Percentiles rank a stretch among this genome's conserved stretches.
These are phyloP conservation scores for Penaeus vannamei DNA, from an alignment of 1,140 invertebrate species.

Conservation along the genomic window DNA sequence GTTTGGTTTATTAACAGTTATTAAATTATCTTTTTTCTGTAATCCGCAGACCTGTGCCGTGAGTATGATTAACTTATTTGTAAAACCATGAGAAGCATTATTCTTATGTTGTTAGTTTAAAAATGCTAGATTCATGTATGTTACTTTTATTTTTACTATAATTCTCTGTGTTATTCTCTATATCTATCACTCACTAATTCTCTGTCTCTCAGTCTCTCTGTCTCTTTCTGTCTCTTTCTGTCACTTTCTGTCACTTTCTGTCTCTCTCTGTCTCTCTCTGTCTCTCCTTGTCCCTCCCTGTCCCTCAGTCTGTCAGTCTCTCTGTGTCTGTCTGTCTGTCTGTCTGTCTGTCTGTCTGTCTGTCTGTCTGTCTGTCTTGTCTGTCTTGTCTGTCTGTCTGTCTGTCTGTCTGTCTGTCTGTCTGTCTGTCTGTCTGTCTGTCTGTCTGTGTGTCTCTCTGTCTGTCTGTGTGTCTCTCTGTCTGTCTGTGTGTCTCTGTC, in stretches of 20 bases:
- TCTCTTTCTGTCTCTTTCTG: not conserved
- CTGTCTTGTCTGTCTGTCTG: not conserved
- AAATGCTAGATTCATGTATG: not conserved
- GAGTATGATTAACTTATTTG: conserved; percentile 10
- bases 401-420: not conserved
- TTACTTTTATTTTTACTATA: not conserved
- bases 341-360: not conserved
- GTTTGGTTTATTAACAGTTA: not conserved
- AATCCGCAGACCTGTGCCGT: conserved; percentile 17
- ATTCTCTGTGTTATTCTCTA: not conserved
- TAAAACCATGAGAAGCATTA: no score
- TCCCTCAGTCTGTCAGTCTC: not conserved
- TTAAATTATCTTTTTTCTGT: not conserved
- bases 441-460: not conserved
- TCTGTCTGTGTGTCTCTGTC: not conserved
- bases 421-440: not conserved
- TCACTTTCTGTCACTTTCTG: not conserved
- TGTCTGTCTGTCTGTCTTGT: not conserved
- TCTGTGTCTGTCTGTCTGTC: conserved; percentile 3
- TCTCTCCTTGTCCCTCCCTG: not conserved
- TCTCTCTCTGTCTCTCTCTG: not conserved
- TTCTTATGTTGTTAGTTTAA: no score
- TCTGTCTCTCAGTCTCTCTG: not conserved
- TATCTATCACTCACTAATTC: not conserved
- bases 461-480: not conserved